phyloP scores from a whole-genome alignment of 2,888 invertebrate species.

The Agrochola circellaris region DNA sequence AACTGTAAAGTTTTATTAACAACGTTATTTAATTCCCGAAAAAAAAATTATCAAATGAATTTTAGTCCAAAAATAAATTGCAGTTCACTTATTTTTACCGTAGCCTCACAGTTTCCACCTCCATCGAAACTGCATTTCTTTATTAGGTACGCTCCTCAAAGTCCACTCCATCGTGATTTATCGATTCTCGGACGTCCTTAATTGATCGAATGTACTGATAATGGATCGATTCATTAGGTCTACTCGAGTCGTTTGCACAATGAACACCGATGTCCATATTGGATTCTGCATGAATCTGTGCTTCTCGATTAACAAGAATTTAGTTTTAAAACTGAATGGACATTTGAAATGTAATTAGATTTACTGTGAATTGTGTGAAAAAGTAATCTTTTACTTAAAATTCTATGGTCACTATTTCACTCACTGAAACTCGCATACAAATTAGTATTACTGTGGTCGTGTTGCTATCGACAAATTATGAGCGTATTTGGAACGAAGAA shows the following conservation, averaged over 20 bases:
- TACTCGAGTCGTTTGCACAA: constrained; percentile 67
- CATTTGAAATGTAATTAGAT: constrained; percentile 37
- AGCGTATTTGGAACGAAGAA: background rate
- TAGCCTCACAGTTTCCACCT: constrained; percentile 7
- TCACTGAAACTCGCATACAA: background rate
- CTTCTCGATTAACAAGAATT: constrained; percentile 38
- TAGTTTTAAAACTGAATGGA: constrained; percentile 48
- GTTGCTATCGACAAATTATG: constrained; percentile 1
- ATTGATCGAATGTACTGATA: constrained; percentile 79
- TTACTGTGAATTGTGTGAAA: constrained; percentile 22
- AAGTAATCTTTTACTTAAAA: background rate
- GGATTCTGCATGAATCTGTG: constrained; percentile 58
- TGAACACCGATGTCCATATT: constrained; percentile 73
- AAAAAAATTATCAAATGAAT: background rate
- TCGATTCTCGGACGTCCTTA: constrained; percentile 73
- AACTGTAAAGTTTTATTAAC: too few relatives aligned
- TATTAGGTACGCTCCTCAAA: constrained; percentile 72
- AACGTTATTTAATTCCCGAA: background rate
- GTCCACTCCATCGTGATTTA: constrained; percentile 76
- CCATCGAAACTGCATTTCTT: constrained; percentile 48
- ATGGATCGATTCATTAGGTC: constrained; percentile 76
- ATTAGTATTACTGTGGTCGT: background rate
- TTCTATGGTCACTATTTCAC: background rate
- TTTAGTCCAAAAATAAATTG: background rate
- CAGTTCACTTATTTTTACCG: background rate